Conservation (phyloP, 2,113 vertebrate genomes). For the Podocnemis expansa region DNA sequence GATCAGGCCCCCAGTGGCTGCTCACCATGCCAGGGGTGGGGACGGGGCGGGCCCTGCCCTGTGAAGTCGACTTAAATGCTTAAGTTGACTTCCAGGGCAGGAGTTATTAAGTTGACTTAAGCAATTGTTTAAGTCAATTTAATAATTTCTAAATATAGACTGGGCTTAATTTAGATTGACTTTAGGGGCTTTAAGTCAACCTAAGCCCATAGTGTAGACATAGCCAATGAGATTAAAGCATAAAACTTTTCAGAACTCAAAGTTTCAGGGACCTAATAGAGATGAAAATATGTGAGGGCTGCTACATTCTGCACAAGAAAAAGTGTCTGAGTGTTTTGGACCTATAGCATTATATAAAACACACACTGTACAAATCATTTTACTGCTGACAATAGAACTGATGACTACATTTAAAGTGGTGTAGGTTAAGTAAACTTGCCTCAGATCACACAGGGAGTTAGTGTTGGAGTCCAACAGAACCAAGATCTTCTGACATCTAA, state of each 20-base stretch:
- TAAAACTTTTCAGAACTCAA: not conserved
- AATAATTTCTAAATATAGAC: no score
- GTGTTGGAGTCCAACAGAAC: not conserved
- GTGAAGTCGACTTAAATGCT: no score
- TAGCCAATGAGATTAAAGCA: not conserved
- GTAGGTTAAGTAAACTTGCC: constrained; percentile 12
- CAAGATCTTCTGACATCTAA: not conserved
- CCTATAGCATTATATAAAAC: not conserved
- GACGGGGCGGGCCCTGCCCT: no score
- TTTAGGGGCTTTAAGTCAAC: no score
- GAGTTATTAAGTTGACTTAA: no score
- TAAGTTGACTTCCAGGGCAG: no score
- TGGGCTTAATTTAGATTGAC: no score
- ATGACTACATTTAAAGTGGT: not conserved
- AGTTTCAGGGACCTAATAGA: not conserved
- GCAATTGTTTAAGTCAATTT: no score
- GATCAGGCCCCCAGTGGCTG: no score
- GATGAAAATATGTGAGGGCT: not conserved
- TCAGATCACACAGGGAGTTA: not conserved
- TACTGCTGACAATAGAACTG: rapidly evolving
- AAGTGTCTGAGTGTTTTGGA: not conserved
- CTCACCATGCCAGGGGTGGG: no score
- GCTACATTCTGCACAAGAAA: not conserved
- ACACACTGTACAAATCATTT: rapidly evolving
- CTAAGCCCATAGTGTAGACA: no score